Conservation (phyloP, 2,113 vertebrate genomes). For the Pelmatolapia mariae region DNA sequence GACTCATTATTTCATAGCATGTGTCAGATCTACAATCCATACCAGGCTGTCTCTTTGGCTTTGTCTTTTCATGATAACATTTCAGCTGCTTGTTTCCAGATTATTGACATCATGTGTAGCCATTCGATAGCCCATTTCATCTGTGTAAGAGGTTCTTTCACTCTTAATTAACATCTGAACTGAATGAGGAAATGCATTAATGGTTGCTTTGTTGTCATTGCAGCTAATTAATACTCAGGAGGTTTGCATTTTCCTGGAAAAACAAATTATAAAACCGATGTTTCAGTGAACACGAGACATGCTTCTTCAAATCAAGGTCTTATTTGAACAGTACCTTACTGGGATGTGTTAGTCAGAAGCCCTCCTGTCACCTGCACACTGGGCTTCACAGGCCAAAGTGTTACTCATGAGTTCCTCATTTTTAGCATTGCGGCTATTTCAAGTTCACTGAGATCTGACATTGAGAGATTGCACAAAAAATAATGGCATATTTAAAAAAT, state of each 20-base stretch:
- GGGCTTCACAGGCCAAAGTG: background rate
- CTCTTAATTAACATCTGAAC: conserved; percentile 48
- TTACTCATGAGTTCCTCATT: background rate
- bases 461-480: background rate
- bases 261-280: conserved; percentile 70
- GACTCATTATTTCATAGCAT: conserved; percentile 51
- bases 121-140: background rate
- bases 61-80: background rate
- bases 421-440: background rate
- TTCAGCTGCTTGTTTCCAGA: background rate
- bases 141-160: conserved; percentile 32
- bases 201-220: conserved; percentile 76
- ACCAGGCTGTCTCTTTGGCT: background rate
- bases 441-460: background rate
- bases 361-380: background rate
- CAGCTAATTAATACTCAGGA: conserved; percentile 83
- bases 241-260: conserved; percentile 77
- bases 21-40: background rate
- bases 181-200: conserved; percentile 80
- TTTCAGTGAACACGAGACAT: conserved; percentile 66
- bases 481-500: background rate
- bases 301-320: conserved; percentile 69
- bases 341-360: conserved; percentile 33
- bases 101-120: background rate
- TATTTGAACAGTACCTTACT: conserved; percentile 65